Conservation (phyloP, 2,113 vertebrate species). For the Oncorhynchus masou region DNA sequence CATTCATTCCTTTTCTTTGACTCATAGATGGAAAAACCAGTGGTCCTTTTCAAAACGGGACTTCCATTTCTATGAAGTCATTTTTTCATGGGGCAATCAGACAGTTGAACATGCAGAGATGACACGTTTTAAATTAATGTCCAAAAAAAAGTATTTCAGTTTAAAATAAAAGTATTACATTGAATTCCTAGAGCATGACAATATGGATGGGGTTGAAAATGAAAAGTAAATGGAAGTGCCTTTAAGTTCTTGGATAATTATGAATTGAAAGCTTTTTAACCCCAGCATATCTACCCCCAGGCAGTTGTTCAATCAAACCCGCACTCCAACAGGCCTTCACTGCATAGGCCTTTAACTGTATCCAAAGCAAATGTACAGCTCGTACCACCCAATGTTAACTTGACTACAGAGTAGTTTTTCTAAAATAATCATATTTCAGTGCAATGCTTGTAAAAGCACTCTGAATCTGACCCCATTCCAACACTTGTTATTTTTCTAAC, state of each 20-base stretch:
- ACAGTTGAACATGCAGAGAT: slow-evolving; percentile 71
- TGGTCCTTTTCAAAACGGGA: slow-evolving; percentile 68
- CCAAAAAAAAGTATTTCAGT: slow-evolving; percentile 69
- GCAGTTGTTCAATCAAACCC: slow-evolving; percentile 24
- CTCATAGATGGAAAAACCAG: slow-evolving; percentile 57
- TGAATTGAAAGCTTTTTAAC: slow-evolving; percentile 59
- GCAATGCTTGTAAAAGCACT: neutral
- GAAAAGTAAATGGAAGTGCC: slow-evolving; percentile 65
- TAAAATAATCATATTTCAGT: neutral
- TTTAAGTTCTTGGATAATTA: slow-evolving; percentile 72
- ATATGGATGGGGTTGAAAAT: slow-evolving; percentile 64
- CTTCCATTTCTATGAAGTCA: slow-evolving; percentile 69
- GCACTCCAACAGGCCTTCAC: neutral
- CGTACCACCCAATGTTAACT: neutral
- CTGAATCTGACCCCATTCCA: neutral
- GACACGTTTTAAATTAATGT: slow-evolving; percentile 77
- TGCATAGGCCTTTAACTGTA: neutral
- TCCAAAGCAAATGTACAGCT: neutral
- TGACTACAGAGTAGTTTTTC: neutral
- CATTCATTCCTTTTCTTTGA: slow-evolving; percentile 49
- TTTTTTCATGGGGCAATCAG: slow-evolving; percentile 73
- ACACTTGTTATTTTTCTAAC: neutral
- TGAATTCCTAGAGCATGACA: slow-evolving; percentile 74
- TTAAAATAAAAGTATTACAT: slow-evolving; percentile 72
- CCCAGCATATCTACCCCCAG: neutral